Base-by-base conservation (phyloP, 2,888 invertebrate species). In the Agonopterix subpropinquella region DNA sequence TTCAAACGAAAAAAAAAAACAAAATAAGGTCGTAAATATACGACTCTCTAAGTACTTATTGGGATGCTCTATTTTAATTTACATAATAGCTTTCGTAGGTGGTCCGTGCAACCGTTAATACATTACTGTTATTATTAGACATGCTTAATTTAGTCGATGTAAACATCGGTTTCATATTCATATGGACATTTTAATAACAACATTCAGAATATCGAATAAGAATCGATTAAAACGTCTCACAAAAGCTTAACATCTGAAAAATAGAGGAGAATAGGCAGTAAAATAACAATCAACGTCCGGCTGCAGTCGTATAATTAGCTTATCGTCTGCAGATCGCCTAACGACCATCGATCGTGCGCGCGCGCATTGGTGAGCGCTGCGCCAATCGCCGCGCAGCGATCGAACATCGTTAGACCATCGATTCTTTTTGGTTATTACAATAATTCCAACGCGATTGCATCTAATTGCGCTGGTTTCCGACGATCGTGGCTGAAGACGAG, bases 401-500 rank as follows among this genome's bases (percentile, higher is more conserved):
- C 76, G 66, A 62, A 68, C 73, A 70, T 80, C 74, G 78, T 80
- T 80, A 76, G 75, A 77, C 61, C 66, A 81, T 81, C 79, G 77
- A 85, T 85, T 85, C 77, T 86, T 86, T 87, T 86, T 77, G 75
- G 78, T 88, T 84, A 88, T 87, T 87, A 88, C 80, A 87, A 88
- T 88, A 87, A 88, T 87, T 85, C 73, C 77, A 64, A 74, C 80
- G 80, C 82, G 81, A 88, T 82, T 82, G 76, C 76, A 73, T 76
- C 79, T 88, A 87, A 88, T 88, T 87, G 86, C 80, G 74, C 74
- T 70, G 71, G 72, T 83, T 83, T 77, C 80, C 77, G 76, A 76
- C 63, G 73, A 77, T 78, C 78, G 77, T 76, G 77, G 69, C 62
- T 56, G 66, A 73, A 70, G 63, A 74, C 70, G 66, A 73, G 62